Evolutionary conservation across 2,797 vertebrate genomes (phyloP), one percentile per base, ranked within the genome.

Genomic region (Sciurus carolinensis): DNA sequence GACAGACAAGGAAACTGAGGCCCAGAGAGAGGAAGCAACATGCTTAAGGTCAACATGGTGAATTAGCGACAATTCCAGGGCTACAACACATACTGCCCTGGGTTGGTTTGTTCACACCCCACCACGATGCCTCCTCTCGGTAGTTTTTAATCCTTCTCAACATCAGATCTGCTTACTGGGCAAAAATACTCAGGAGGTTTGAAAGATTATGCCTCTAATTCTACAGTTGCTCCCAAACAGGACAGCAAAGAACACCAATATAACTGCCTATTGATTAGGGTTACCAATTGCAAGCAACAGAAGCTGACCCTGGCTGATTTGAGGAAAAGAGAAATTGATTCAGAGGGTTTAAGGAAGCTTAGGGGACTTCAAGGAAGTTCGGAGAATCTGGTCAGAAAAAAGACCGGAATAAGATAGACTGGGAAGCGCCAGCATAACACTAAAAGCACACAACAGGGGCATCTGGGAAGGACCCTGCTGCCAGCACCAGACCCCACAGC

Each of bases 141-240:
- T 9, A 84, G 14, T 62, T 82, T 9, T 59, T 33, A 91, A 71
- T 12, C 83, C n/a, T 52, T 54, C 39, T 67, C 62, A 82, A 75
- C 5, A 47, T 28, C 47, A n/a, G 7, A 50, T 57, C 69, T 77
- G 64, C 11, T 57, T 36, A 18, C 14, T 71, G 22, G 10, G 7
- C 89, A 30, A 95, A 94, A 80, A 33, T 80, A n/a, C n/a, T 87
- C 50, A 47, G 20, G 15, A 59, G 57, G 54, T 81, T 80, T 17
- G 13, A 47, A 80, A 59, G 47, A 84, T 9, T 36, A 24, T 47
- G 18, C 17, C 28, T 86, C 44, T 54, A 71, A 44, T 50, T 76
- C 44, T 82, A 24, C 1, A 50, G 69, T 50, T 77, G 59, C 24
- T 71, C 81, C 85, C 62, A 57, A 69, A 30, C 4, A 91, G 5